phyloP scores from a whole-genome alignment of 2,888 invertebrate genomes.

The Trachelus iudaicus region DNA sequence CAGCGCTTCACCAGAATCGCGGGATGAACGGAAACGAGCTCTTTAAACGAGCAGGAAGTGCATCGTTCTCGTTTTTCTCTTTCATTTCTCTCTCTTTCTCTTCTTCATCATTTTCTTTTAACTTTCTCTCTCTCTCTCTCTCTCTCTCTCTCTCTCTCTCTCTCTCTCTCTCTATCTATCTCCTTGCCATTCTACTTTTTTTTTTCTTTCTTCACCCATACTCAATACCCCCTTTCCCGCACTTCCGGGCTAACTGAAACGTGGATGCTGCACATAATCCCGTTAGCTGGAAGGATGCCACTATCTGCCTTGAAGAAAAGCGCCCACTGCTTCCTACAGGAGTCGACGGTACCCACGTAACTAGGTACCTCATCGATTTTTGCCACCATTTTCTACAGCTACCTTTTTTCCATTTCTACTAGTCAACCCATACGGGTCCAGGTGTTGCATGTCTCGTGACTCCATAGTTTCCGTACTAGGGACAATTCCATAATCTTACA shows the following conservation, averaged over 20 bases:
- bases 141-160: too few relatives aligned
- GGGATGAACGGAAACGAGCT: neutral
- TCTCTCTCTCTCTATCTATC: conserved; percentile 12
- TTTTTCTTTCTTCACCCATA: neutral
- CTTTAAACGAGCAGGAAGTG: neutral
- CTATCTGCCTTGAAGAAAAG: neutral
- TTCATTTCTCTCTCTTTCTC: neutral
- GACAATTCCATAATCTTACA: neutral
- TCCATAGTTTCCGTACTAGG: neutral
- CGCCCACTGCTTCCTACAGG: neutral
- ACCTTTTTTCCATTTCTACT: neutral
- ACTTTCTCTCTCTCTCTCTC: conserved; percentile 12
- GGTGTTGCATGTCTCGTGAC: neutral
- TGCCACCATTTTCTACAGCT: neutral
- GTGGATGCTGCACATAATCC: neutral
- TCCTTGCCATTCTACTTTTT: neutral
- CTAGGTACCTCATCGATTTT: neutral
- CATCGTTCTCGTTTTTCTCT: neutral
- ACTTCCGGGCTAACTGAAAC: neutral
- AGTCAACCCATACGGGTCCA: neutral
- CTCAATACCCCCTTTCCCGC: neutral
- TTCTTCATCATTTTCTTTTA: neutral
- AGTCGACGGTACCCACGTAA: neutral
- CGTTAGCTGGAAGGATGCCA: neutral
- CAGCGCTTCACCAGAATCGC: neutral